Base-by-base conservation (phyloP, 2,797 vertebrate genomes). In the Anniella stebbinsi region DNA sequence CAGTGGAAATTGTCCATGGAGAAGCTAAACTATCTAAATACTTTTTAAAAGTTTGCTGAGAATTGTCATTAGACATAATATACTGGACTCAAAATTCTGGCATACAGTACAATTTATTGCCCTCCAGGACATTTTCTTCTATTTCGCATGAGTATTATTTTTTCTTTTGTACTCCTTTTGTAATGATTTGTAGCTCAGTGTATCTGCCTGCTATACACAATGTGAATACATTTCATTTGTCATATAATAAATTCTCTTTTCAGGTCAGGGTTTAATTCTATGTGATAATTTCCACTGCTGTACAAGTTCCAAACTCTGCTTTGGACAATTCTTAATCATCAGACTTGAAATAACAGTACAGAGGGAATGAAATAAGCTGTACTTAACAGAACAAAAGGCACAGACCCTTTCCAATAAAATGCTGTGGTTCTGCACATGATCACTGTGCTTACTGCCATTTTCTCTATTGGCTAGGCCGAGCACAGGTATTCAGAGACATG, bases 271-370 rank as follows among this genome's bases (percentile, higher is more conserved):
- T 57, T 12, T 57, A 57, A 57, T 57, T 12, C 3, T 13, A 57
- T 57, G 54, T 57, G 54, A 57, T 57, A 57, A 15, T 57, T 57
- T 57, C 15, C 54, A 57, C 78, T 95, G 28, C 92, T 82, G 17
- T 76, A 87, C 38, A 87, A 75, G 33, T 25, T 84, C 66, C 90
- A 81, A 90, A 28, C 92, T 82, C 76, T 54, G 77, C 89, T 73
- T 70, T 90, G 85, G 67, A 87, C n/a, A 54, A 66, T 18, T 90
- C 93, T 94, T 92, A 67, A 75, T 92, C 72, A 89, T 0, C 73
- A 5, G 28, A 69, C 23, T 28, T 69, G 67, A 69, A 78, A 33
- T 57, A 51, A 9, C 30, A 33, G 18, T n/a, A 12, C 6, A 54
- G 48, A 57, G 7, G 33, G 51, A 80, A 45, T 23, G 6, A 78